Conservation (phyloP, 1,140 invertebrate genomes). For the Calephelis nemesis region DNA sequence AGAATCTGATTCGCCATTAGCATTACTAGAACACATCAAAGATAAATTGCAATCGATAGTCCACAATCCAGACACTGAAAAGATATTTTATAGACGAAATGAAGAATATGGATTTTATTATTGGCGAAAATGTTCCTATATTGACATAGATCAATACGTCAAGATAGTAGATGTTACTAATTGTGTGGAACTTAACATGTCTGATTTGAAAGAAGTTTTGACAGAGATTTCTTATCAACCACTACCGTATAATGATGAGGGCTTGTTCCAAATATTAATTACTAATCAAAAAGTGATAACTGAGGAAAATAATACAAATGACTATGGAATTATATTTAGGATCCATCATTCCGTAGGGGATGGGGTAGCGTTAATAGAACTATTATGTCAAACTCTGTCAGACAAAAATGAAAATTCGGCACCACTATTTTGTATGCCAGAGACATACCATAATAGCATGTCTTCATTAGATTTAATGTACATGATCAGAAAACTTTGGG, state of each 20-base stretch:
- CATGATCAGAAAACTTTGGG: conserved; percentile 42
- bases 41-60: conserved; percentile 42
- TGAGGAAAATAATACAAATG: conserved; percentile 33
- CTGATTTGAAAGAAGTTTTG: conserved; percentile 59
- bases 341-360: conserved; percentile 79
- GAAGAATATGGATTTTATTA: conserved; percentile 77
- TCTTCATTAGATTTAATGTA: conserved; percentile 35
- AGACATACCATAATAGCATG: conserved; percentile 34
- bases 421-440: conserved; percentile 34
- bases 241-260: conserved; percentile 68
- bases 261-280: conserved; percentile 77
- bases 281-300: conserved; percentile 55
- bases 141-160: conserved; percentile 67
- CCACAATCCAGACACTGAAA: conserved; percentile 39
- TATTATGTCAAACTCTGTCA: conserved; percentile 70
- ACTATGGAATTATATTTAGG: conserved; percentile 74
- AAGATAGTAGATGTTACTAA: conserved; percentile 56
- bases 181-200: conserved; percentile 42
- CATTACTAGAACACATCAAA: conserved; percentile 43
- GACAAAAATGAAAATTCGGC: conserved; percentile 41
- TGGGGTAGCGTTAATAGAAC: conserved; percentile 72
- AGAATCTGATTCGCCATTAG: conserved; percentile 51
- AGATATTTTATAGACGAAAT: conserved; percentile 67
- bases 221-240: conserved; percentile 57
- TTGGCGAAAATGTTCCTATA: conserved; percentile 64